A percentile compares a stretch with the other conserved stretches of the same genome.
Conservation (phyloP, 2,888 invertebrate species). For the Cryptophagus acutangulus region DNA sequence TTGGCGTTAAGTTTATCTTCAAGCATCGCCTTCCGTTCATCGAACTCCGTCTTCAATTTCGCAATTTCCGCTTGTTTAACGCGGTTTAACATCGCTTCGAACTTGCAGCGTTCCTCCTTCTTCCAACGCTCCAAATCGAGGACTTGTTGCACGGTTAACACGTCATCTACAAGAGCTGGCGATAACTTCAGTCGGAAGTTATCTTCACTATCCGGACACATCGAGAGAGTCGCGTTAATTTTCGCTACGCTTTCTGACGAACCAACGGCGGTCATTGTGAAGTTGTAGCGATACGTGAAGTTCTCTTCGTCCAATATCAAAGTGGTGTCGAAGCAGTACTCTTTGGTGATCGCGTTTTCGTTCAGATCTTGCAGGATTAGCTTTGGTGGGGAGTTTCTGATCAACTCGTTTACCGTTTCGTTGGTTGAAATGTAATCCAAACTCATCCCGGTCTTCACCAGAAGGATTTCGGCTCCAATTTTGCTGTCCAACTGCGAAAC, state of each 20-base stretch:
- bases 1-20: conserved; percentile 54
- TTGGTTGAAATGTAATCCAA: conserved; percentile 35
- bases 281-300: no score
- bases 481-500: no score
- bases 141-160: conserved; percentile 54
- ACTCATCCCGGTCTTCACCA: no score
- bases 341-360: conserved; percentile 29
- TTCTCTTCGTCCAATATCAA: neutral
- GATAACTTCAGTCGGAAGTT: no score
- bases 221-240: no score
- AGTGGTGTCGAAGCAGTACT: conserved; percentile 29
- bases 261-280: no score
- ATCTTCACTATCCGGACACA: no score
- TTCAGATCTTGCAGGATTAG: conserved; percentile 34
- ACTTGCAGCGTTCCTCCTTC: conserved; percentile 59
- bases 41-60: conserved; percentile 20
- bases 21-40: conserved; percentile 50
- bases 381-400: conserved; percentile 37
- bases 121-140: conserved; percentile 72
- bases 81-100: conserved; percentile 53
- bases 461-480: no score
- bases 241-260: no score
- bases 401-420: conserved; percentile 30
- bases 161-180: conserved; percentile 39
- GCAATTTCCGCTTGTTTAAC: conserved; percentile 23